Evolutionary conservation across 2,888 invertebrate genomes (phyloP).

Genomic region (Parasteatoda lunata): DNA sequence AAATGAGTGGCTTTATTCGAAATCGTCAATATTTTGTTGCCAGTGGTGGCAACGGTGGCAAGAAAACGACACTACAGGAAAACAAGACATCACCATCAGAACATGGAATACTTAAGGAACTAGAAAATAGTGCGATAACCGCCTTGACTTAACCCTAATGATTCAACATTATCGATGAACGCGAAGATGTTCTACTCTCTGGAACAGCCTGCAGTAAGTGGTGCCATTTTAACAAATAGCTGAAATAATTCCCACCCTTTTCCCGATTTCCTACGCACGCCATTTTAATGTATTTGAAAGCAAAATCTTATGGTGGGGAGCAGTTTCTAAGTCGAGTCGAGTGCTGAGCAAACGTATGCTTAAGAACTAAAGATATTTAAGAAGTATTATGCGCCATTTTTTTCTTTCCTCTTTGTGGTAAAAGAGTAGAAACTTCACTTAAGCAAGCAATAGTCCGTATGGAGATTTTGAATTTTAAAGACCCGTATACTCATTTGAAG

Average conservation of each 20-base stretch:
- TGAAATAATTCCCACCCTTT: neutral
- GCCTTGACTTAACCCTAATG: slow-evolving; percentile 30
- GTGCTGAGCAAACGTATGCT: too few species aligned
- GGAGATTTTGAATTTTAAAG: too few species aligned
- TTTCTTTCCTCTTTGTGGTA: too few species aligned
- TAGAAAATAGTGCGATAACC: slow-evolving; percentile 1
- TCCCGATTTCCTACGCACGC: neutral
- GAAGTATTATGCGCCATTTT: too few species aligned
- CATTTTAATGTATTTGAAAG: slow-evolving; percentile 21
- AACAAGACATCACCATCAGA: slow-evolving; percentile 16
- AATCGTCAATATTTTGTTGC: too few species aligned
- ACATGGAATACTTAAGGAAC: neutral
- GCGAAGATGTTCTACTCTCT: neutral
- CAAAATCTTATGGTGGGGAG: neutral
- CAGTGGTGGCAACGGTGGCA: too few species aligned
- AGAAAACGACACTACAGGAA: neutral
- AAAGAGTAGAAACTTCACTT: too few species aligned
- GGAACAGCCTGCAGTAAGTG: slow-evolving; percentile 18
- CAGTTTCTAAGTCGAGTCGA: too few species aligned
- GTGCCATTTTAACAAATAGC: slow-evolving; percentile 19
- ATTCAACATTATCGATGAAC: slow-evolving; percentile 32
- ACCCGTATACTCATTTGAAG: too few species aligned
- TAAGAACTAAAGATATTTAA: too few species aligned
- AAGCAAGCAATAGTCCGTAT: too few species aligned
- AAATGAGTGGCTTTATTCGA: too few species aligned